These are phyloP conservation scores for Lithobates sylvaticus DNA, from an alignment of 2,797 vertebrate species.

Conservation along the genomic window DNA sequence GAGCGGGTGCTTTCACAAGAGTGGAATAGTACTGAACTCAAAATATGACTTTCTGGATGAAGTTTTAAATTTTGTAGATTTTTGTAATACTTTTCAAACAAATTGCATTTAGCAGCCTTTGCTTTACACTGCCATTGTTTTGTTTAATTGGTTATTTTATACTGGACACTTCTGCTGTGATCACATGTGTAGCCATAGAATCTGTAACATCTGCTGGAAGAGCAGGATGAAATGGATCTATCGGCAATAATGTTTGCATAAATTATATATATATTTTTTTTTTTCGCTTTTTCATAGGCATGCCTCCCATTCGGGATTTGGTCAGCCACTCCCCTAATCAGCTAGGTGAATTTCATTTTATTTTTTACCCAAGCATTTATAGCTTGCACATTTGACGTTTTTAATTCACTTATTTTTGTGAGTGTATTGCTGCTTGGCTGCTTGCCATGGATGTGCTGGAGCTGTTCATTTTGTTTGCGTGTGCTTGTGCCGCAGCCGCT, in stretches of 20 bases:
- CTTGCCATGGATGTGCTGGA: background rate
- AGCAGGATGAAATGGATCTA: background rate
- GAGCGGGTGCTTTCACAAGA: too few species aligned
- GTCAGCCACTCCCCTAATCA: constrained; percentile 97
- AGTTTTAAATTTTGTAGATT: background rate
- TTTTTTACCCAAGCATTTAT: constrained; percentile 9
- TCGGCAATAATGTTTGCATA: background rate
- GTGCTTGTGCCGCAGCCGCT: background rate
- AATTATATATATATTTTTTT: background rate
- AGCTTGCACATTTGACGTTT: background rate
- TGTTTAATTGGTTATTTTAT: background rate
- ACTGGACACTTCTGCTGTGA: too few species aligned
- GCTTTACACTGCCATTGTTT: too few species aligned
- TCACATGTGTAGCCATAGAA: background rate
- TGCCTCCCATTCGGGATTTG: constrained; percentile 97
- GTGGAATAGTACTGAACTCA: too few species aligned
- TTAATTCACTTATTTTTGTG: background rate
- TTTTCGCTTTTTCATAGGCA: constrained; percentile 82
- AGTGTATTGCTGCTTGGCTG: constrained; percentile 14
- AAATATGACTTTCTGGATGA: too few species aligned
- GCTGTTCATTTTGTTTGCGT: background rate
- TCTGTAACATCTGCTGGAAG: background rate
- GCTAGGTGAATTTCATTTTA: constrained; percentile 85
- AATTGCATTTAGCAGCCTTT: background rate
- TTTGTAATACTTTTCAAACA: background rate